Evolutionary conservation across 2,797 vertebrate species (phyloP), one percentile per base, ranked within the genome.

Genomic region (Danio choprae): DNA sequence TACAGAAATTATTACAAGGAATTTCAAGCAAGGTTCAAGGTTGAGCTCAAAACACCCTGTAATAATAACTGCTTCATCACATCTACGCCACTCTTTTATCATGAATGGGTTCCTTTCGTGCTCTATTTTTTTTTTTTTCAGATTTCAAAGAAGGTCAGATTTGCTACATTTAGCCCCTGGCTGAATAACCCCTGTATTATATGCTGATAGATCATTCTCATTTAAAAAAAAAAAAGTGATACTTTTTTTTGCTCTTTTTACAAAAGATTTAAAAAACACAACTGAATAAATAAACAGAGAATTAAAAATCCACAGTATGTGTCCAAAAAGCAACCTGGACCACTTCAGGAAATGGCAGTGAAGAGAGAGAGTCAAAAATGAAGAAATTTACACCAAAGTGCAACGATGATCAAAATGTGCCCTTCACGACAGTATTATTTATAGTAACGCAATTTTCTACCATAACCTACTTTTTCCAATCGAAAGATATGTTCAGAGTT

Each of bases 161-260:
- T 64, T 86, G 85, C 85, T 86, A 86, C 85, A 86, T 86, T 80
- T 79, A 74, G 74, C 74, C 58, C 68, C 44, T 72, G 77, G 50
- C 22, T 63, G 40, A 65, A 70, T 20, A 73, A 67, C 78, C 70
- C 59, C 74, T 7, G 41, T 72, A 6, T 11, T 10, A 51, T 55
- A 46, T 22, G 3, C 18, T 18, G 15, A 38, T 55, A 15, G 15
- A 38, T n/a, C 36, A 40, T 76, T 74, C 9, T 46, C 38, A 60
- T 44, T n/a, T 36, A 68, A 69, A 82, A 73, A 64, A 38, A 48
- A 3, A 73, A 69, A 38, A 50, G 2, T 18, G 11, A 4, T 62
- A n/a, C 20, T 53, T 53, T 22, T 59, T 64, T 55, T n/a, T n/a
- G n/a, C n/a, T 10, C 10, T 55, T 12, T 62, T 53, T 38, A 83